Base-by-base conservation (phyloP, 1,140 invertebrate genomes). In the Neodiprion lecontei region DNA sequence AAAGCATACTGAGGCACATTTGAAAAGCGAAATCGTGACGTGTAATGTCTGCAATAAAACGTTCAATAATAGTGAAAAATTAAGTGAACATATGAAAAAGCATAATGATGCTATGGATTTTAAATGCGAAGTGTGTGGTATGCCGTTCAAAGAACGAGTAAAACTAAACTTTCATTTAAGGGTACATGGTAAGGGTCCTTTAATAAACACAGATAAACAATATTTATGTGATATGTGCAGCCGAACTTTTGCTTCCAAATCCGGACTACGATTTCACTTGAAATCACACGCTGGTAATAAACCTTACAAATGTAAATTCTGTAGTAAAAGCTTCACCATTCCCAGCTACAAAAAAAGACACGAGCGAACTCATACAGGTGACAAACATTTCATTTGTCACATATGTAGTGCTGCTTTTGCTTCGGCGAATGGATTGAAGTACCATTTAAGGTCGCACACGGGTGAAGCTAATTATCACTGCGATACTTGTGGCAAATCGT, bases 381-480 rank as follows among this genome's bases (percentile, higher is more conserved):
- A 75, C 1, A 79, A 80, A 69, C 66, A 48, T 1, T 78, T 76
- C 49, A 8, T 80, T 9, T 83, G 82, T 50, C 74, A 79, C 1
- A 72, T 79, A 8, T 83, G 82, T 21, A 82, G 75, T 28, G 73
- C 72, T 0, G 40, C 21, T 5, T 80, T 79, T 69, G 77, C 77
- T 7, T 84, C 82, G 10, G 71, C 76, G 9, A 83, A 82, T 61
- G 83, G 82, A 1, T 72, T 84, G 0, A 79, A 72, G 5, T 80
- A 81, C 68, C 83, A 84, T 28, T 67, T 79, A 47, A 75, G 49
- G 23, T 12, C 53, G 23, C 78, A 79, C 67, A 78, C 76, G 0
- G 78, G 74, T 0, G 69, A 78, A 49, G 75, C 72, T 1, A 79
- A 79, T 10, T 78, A 79, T 74, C 70, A 72, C 7, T 83, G 80